phyloP scores from a whole-genome alignment of 2,113 vertebrate genomes.

The Pluvianellus socialis region DNA sequence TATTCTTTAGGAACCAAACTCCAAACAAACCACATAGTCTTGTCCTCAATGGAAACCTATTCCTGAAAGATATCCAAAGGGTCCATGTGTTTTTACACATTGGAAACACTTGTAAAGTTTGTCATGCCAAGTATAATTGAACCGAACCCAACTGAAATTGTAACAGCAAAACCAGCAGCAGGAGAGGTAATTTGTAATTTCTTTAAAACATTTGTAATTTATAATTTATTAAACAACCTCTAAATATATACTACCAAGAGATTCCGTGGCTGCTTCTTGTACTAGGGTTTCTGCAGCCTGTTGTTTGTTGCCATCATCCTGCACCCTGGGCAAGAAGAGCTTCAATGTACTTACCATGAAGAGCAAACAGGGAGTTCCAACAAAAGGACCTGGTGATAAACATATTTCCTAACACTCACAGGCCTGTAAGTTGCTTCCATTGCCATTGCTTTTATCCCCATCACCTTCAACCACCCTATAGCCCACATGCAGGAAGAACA shows the following conservation, averaged over 20 bases:
- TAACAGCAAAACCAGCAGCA: constrained; percentile 19
- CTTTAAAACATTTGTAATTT: constrained; percentile 6
- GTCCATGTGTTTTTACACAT: constrained; percentile 2
- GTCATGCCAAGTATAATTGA: constrained; percentile 24
- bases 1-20: background rate
- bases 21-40: background rate
- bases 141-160: background rate
- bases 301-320: background rate
- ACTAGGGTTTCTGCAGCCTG: background rate
- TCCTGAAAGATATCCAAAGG: constrained; percentile 17
- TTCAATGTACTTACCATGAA: background rate
- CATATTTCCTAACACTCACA: background rate
- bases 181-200: constrained; percentile 1
- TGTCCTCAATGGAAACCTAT: background rate
- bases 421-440: background rate
- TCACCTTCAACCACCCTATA: background rate
- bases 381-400: background rate
- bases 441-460: background rate
- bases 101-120: constrained; percentile 11
- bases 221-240: background rate
- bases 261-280: background rate
- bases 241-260: background rate
- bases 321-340: background rate
- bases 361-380: background rate
- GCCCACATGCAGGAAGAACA: background rate